Evolutionary conservation across 2,888 invertebrate genomes (phyloP).

Genomic region (Tipula confusa): DNA sequence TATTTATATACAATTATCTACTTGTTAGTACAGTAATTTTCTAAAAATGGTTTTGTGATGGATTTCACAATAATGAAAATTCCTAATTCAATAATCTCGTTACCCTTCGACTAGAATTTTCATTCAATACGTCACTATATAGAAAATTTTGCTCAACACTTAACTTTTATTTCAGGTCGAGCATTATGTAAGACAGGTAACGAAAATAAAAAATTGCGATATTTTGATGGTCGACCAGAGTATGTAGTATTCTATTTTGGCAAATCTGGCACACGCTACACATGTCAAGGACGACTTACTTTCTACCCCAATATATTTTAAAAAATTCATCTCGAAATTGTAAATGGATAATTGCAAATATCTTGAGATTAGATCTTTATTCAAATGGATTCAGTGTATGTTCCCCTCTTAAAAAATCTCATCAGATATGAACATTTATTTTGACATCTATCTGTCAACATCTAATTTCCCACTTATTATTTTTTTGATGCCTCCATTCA

Average conservation of each 20-base stretch:
- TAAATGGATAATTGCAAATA: too few relatives aligned
- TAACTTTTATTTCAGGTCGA: too few relatives aligned
- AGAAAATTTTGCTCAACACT: background rate
- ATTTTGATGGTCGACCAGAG: too few relatives aligned
- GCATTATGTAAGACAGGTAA: too few relatives aligned
- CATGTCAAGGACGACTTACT: too few relatives aligned
- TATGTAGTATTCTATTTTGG: too few relatives aligned
- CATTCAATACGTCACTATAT: background rate
- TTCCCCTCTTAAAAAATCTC: background rate
- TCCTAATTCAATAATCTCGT: background rate
- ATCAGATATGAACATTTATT: too few relatives aligned
- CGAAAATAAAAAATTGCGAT: too few relatives aligned
- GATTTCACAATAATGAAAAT: background rate
- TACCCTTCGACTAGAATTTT: constrained; percentile 12
- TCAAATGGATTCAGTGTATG: background rate
- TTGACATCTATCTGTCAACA: background rate
- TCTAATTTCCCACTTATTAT: background rate
- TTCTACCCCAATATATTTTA: too few relatives aligned
- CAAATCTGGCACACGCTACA: too few relatives aligned
- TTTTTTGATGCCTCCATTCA: background rate
- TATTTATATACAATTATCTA: background rate
- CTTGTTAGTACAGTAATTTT: background rate
- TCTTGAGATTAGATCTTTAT: too few relatives aligned
- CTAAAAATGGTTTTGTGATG: background rate
- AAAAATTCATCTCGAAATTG: background rate